Evolutionary conservation across 1,140 invertebrate genomes (phyloP).

Genomic region (Solenopsis invicta): DNA sequence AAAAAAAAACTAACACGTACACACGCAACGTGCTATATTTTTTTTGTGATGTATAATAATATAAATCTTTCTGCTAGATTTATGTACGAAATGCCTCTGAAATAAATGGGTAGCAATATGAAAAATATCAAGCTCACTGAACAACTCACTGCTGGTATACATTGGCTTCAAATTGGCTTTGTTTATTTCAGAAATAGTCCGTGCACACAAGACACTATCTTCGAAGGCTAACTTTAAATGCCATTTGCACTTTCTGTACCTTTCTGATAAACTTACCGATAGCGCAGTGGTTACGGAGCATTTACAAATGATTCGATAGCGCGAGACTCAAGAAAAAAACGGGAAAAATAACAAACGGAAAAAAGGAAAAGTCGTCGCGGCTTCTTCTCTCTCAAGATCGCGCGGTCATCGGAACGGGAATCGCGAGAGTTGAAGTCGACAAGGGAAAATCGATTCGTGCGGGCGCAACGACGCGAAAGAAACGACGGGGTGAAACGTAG

Average conservation of each 20-base stretch:
- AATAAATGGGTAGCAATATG: background rate
- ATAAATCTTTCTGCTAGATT: conserved; percentile 9
- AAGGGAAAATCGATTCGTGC: conserved; percentile 72
- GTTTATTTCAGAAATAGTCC: background rate
- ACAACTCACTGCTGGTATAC: background rate
- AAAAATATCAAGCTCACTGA: background rate
- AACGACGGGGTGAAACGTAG: conserved; percentile 69
- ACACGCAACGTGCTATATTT: background rate
- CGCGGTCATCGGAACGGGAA: background rate
- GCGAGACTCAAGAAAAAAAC: background rate
- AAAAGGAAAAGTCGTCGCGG: conserved; percentile 15
- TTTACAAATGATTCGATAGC: conserved; percentile 23
- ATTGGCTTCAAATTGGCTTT: background rate
- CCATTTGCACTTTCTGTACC: background rate
- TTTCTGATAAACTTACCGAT: background rate
- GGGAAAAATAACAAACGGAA: conserved; percentile 10
- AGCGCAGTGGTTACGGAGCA: background rate
- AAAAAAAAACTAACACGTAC: background rate
- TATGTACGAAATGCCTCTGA: background rate
- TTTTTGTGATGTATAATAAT: background rate
- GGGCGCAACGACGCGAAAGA: conserved; percentile 71
- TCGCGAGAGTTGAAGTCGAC: conserved; percentile 51
- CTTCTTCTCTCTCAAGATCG: conserved; percentile 12
- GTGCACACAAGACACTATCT: conserved; percentile 17
- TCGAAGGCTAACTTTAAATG: background rate